A percentile compares a stretch with the other conserved stretches of the same genome.
Evolutionary conservation across 2,888 invertebrate genomes (phyloP).

Genomic region (Lasioglossum vierecki): DNA sequence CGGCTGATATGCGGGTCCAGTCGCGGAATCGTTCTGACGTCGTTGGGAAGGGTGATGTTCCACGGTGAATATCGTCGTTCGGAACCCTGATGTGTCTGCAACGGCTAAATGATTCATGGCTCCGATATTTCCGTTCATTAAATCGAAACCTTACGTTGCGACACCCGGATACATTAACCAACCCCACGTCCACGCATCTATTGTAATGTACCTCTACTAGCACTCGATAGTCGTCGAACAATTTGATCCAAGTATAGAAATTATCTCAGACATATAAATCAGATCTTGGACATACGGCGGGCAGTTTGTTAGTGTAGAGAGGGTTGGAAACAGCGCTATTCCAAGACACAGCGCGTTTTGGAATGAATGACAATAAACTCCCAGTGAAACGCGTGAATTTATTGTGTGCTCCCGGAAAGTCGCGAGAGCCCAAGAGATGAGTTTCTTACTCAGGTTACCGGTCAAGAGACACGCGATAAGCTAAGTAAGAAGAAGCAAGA

Average conservation of each 20-base stretch:
- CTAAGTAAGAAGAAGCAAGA: no score
- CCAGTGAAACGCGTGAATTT: no score
- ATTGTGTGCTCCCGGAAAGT: no score
- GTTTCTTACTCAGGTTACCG: no score
- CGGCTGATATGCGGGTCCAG: conserved; percentile 70
- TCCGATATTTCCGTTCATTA: conserved; percentile 30
- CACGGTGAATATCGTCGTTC: conserved; percentile 69
- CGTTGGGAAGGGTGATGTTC: conserved; percentile 71
- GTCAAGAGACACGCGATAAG: no score
- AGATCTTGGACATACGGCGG: no score
- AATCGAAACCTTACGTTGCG: conserved; percentile 29
- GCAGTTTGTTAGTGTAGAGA: no score
- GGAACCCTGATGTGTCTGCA: conserved; percentile 68
- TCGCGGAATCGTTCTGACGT: conserved; percentile 73
- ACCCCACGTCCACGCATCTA: not conserved
- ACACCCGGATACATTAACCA: not conserved
- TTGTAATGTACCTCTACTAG: not conserved
- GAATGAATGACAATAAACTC: no score
- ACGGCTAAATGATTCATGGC: conserved; percentile 72
- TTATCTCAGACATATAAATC: no score
- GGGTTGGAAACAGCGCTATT: no score
- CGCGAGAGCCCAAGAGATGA: no score
- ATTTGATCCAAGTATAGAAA: not conserved
- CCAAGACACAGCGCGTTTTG: no score
- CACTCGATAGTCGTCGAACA: not conserved